These are phyloP conservation scores for Coptodon rendalli DNA, from an alignment of 2,113 vertebrate species.

Conservation along the genomic window DNA sequence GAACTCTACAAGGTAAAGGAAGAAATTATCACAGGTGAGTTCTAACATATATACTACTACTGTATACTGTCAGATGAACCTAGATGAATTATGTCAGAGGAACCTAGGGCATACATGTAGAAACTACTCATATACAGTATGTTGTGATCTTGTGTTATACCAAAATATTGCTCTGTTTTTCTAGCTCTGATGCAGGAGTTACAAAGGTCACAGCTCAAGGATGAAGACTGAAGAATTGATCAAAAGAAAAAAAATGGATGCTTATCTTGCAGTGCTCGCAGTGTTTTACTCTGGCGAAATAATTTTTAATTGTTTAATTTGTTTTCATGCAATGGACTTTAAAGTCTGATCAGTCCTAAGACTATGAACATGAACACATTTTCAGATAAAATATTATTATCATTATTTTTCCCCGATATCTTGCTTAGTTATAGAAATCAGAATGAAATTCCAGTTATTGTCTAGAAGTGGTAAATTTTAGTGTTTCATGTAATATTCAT, in stretches of 20 bases:
- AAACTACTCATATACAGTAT: not conserved
- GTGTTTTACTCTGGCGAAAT: not conserved
- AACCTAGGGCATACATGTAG: not conserved
- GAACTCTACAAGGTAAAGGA: constrained; percentile 84
- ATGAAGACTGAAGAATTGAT: not conserved
- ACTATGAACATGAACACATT: not conserved
- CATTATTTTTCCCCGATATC: not conserved
- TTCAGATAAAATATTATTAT: not conserved
- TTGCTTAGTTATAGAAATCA: not conserved
- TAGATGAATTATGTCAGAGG: not conserved
- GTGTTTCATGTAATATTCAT: not conserved
- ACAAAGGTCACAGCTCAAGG: not conserved
- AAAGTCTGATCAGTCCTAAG: not conserved
- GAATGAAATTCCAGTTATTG: not conserved
- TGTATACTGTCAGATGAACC: not conserved
- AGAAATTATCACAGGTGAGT: constrained; percentile 81
- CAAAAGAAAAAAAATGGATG: not conserved
- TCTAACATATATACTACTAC: not conserved
- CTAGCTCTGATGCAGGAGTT: not conserved
- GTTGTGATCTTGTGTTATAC: not conserved
- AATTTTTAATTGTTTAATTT: not conserved
- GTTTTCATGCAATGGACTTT: not conserved
- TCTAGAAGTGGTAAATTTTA: not conserved
- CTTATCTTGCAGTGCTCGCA: not conserved
- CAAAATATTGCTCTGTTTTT: not conserved